A percentile compares a stretch with the other conserved stretches of the same genome.
phyloP scores from a whole-genome alignment of 1,140 invertebrate genomes.

The Drosophila punjabiensis region DNA sequence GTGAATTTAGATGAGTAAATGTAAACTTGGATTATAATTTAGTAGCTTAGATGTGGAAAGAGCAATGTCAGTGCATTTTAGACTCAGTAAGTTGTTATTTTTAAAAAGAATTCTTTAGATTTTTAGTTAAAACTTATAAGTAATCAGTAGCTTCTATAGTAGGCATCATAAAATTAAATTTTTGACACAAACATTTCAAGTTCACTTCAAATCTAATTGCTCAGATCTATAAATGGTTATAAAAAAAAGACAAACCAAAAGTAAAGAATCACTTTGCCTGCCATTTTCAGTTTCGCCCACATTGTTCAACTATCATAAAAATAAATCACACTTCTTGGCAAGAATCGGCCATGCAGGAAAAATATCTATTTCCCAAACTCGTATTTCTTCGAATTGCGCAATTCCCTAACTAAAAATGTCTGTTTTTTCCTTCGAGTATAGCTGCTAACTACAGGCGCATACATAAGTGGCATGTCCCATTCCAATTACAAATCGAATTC shows the following conservation, averaged over 20 bases:
- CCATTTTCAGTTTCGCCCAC: not conserved
- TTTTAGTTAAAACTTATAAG: too few species aligned
- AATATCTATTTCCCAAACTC: conserved; percentile 36
- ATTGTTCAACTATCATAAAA: conserved; percentile 34
- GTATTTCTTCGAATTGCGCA: conserved; percentile 47
- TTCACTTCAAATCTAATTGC: not conserved
- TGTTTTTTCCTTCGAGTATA: conserved; percentile 19
- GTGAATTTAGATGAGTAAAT: not conserved
- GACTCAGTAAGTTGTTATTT: not conserved
- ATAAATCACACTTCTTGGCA: conserved; percentile 61
- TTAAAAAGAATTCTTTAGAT: not conserved
- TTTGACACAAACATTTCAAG: not conserved
- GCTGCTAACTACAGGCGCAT: conserved; percentile 2
- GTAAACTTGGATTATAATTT: conserved; percentile 27
- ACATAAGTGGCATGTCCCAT: conserved; percentile 7
- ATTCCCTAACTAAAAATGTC: conserved; percentile 45
- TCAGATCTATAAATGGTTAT: not conserved
- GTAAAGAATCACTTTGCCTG: not conserved
- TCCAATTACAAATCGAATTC: conserved; percentile 21
- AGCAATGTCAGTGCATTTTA: not conserved
- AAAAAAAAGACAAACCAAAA: not conserved
- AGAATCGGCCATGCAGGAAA: conserved; percentile 31
- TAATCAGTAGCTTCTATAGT: not conserved
- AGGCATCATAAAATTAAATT: not conserved
- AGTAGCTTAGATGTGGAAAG: not conserved